phyloP scores from a whole-genome alignment of 2,888 invertebrate species.

The Labia minor region DNA sequence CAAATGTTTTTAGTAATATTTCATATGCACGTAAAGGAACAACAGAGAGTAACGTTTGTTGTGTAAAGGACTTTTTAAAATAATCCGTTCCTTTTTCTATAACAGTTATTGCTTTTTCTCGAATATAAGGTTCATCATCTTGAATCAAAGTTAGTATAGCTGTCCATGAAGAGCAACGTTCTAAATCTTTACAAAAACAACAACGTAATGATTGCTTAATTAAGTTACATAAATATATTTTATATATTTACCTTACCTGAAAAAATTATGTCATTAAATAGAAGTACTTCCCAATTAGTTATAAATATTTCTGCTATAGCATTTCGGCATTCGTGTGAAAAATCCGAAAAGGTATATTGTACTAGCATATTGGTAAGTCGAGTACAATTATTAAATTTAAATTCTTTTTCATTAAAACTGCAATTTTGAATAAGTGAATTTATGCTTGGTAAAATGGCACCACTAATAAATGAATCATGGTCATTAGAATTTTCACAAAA shows the following conservation, averaged over 20 bases:
- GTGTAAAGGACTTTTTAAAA: neutral
- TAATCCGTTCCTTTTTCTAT: neutral
- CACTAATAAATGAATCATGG: neutral
- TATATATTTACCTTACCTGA: neutral
- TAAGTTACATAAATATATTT: neutral
- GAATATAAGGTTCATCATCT: slow-evolving; percentile 40
- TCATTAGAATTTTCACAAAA: neutral
- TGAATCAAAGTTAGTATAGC: slow-evolving; percentile 42
- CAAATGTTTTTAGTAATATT: slow-evolving; percentile 18
- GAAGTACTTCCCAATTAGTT: neutral
- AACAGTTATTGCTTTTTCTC: slow-evolving; percentile 17
- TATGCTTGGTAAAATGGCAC: neutral
- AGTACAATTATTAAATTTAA: neutral
- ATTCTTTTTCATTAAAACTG: neutral
- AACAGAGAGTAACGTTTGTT: neutral
- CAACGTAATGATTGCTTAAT: too few relatives aligned
- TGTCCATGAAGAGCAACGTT: slow-evolving; percentile 35
- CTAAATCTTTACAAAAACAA: slow-evolving; percentile 34
- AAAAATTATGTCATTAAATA: neutral
- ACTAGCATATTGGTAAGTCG: neutral
- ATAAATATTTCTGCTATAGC: neutral
- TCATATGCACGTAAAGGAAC: slow-evolving; percentile 14
- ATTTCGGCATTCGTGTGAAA: neutral
- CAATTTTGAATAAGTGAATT: neutral
- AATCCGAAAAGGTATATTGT: neutral